phyloP scores from a whole-genome alignment of 2,113 vertebrate species.

The Mustelus asterias region DNA sequence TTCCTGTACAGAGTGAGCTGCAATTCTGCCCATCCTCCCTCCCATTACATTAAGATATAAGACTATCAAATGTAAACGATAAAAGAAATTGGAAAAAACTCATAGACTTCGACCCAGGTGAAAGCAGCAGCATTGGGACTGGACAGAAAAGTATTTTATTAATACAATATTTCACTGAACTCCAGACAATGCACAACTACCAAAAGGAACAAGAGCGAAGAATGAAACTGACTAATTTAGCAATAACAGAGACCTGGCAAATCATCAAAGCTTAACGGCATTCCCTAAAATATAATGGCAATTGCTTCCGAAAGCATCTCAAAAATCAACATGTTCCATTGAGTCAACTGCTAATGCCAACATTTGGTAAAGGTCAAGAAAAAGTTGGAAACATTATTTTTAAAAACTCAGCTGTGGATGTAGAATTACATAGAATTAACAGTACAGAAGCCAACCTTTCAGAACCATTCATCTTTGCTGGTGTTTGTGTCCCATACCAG shows the following conservation, averaged over 20 bases:
- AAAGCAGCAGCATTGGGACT: not conserved
- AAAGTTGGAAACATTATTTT: not conserved
- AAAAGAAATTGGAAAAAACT: not conserved
- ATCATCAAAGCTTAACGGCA: not conserved
- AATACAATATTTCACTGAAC: conserved; percentile 1
- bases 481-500: not conserved
- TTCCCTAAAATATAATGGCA: not conserved
- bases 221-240: not conserved
- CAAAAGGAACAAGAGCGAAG: not conserved
- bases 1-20: not conserved
- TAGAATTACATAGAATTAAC: not conserved
- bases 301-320: not conserved
- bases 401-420: not conserved
- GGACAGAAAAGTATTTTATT: not conserved
- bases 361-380: not conserved
- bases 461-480: not conserved
- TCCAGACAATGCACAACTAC: not conserved
- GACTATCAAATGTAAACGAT: not conserved
- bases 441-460: not conserved
- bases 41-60: not conserved
- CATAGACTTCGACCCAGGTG: not conserved
- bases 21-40: not conserved
- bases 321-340: not conserved
- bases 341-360: not conserved
- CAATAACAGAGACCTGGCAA: not conserved